phyloP scores from a whole-genome alignment of 2,113 vertebrate genomes.

The Ranitomeya imitator region DNA sequence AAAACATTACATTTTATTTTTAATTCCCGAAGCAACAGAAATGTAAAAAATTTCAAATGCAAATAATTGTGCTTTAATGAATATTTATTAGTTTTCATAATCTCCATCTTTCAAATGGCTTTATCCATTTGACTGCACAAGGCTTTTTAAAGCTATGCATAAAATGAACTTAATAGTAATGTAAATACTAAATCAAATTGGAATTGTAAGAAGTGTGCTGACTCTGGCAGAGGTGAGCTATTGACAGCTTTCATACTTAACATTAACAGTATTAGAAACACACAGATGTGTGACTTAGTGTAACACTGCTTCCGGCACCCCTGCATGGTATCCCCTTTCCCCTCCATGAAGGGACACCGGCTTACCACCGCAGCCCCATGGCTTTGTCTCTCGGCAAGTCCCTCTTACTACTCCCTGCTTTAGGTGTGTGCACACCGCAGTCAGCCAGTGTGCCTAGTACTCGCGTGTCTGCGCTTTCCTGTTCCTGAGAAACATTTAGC shows the following conservation, averaged over 20 bases:
- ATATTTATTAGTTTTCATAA: neutral
- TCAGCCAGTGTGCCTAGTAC: too few relatives aligned
- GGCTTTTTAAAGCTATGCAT: neutral
- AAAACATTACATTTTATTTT: neutral
- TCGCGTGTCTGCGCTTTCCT: too few relatives aligned
- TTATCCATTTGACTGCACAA: neutral
- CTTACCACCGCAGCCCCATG: too few relatives aligned
- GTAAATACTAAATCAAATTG: neutral
- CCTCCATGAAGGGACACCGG: too few relatives aligned
- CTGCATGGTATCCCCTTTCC: too few relatives aligned
- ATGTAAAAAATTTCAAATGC: neutral
- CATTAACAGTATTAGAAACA: neutral
- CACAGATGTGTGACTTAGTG: too few relatives aligned
- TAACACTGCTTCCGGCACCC: too few relatives aligned
- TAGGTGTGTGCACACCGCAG: too few relatives aligned
- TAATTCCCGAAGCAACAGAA: neutral
- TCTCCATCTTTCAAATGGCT: neutral
- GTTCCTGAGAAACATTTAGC: too few relatives aligned
- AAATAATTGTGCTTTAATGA: constrained; percentile 10
- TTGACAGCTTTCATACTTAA: neutral
- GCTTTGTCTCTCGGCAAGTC: too few relatives aligned
- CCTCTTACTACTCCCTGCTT: too few relatives aligned
- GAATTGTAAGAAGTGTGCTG: neutral
- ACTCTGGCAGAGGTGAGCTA: neutral
- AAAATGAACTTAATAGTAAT: neutral